Evolutionary conservation across 1,140 invertebrate species (phyloP).

Genomic region (Argopecten irradians): DNA sequence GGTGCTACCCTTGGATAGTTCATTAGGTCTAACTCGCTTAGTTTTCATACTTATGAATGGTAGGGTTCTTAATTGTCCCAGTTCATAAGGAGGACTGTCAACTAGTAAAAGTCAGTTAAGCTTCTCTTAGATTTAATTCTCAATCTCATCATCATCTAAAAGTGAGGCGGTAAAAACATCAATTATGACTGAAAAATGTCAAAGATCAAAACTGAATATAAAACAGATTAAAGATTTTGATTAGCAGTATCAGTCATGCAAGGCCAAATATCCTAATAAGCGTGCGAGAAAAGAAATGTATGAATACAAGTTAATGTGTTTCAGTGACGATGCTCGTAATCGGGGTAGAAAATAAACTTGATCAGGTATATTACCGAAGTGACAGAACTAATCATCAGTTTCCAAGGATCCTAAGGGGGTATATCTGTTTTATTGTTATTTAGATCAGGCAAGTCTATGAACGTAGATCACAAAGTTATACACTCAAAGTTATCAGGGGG

Average conservation of each 20-base stretch:
- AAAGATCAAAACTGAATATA: neutral
- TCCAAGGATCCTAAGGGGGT: neutral
- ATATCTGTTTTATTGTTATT: neutral
- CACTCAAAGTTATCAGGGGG: neutral
- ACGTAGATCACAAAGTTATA: neutral
- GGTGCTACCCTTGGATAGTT: no score
- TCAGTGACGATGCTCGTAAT: neutral
- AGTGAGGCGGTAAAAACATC: neutral
- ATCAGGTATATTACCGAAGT: neutral
- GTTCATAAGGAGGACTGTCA: no score
- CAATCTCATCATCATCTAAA: neutral
- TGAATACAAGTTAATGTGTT: neutral
- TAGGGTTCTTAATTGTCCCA: no score
- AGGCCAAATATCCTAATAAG: neutral
- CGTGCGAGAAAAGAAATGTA: neutral
- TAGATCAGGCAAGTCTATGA: neutral
- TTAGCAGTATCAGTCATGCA: neutral
- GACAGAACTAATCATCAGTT: neutral
- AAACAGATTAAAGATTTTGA: neutral
- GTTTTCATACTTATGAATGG: no score
- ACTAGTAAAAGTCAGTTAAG: no score
- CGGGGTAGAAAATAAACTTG: neutral
- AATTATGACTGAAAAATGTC: neutral
- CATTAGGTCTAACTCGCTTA: no score
- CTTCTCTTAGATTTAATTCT: no score